These are phyloP conservation scores for Brachirus orientalis DNA, from an alignment of 2,113 vertebrate genomes.

Conservation along the genomic window DNA sequence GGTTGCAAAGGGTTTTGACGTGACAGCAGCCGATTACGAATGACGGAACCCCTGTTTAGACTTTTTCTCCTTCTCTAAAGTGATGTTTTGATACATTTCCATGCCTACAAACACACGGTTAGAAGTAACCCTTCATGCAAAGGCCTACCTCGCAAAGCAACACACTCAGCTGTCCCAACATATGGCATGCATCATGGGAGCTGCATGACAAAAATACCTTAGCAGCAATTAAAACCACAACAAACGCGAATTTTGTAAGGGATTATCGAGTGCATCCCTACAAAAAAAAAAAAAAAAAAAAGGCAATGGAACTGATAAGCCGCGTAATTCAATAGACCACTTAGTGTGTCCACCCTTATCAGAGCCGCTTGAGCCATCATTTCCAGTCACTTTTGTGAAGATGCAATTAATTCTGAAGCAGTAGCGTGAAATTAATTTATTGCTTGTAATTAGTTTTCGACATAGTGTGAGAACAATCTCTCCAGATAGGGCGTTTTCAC, in stretches of 20 bases:
- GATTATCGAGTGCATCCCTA: slow-evolving; percentile 37
- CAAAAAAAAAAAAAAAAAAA: slow-evolving; percentile 10
- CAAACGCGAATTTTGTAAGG: slow-evolving; percentile 10
- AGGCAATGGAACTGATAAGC: slow-evolving; percentile 49
- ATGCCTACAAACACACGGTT: neutral
- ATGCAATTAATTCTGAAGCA: slow-evolving; percentile 81
- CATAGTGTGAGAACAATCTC: slow-evolving; percentile 80
- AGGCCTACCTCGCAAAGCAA: neutral
- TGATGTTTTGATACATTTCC: neutral
- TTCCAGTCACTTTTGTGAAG: slow-evolving; percentile 68
- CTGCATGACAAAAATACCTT: slow-evolving; percentile 34
- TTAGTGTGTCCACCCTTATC: slow-evolving; percentile 71
- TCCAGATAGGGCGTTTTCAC: slow-evolving; percentile 60
- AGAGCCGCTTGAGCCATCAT: slow-evolving; percentile 69
- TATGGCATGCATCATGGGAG: slow-evolving; percentile 16
- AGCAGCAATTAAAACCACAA: slow-evolving; percentile 40
- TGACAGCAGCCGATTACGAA: neutral
- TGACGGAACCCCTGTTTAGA: neutral
- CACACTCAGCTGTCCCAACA: slow-evolving; percentile 21
- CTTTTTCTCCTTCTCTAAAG: neutral
- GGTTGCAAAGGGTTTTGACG: slow-evolving; percentile 1
- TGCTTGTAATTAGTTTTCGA: slow-evolving; percentile 80
- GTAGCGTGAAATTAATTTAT: slow-evolving; percentile 82
- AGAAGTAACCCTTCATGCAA: neutral
- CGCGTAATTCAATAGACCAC: slow-evolving; percentile 59